phyloP scores from a whole-genome alignment of 1,140 invertebrate genomes.

The Drosophila willistoni region DNA sequence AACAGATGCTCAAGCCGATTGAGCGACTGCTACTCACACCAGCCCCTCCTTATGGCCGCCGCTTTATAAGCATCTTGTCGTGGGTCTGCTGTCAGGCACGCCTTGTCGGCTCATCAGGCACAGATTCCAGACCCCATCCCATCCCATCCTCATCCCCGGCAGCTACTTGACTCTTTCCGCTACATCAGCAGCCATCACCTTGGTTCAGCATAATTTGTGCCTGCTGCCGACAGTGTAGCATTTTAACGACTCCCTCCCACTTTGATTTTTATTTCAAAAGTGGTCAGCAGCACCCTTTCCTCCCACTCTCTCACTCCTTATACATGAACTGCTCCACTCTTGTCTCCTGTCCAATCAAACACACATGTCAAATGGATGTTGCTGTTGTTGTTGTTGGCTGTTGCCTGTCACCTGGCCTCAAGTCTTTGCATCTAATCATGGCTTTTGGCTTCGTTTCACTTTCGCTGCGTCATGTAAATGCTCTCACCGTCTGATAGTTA shows the following conservation, averaged over 20 bases:
- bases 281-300: constrained; percentile 34
- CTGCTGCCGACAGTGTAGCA: constrained; percentile 55
- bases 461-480: constrained; percentile 79
- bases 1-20: constrained; percentile 74
- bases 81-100: constrained; percentile 54
- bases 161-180: constrained; percentile 70
- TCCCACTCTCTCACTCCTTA: constrained; percentile 13
- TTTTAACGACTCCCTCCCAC: constrained; percentile 75
- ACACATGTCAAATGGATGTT: constrained; percentile 66
- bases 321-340: background rate
- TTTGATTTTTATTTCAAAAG: constrained; percentile 45
- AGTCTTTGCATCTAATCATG: constrained; percentile 65
- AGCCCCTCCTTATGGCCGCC: constrained; percentile 9
- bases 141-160: constrained; percentile 21
- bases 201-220: constrained; percentile 69
- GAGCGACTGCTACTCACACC: constrained; percentile 47
- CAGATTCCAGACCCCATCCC: constrained; percentile 16
- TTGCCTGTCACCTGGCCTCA: constrained; percentile 56
- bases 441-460: constrained; percentile 67
- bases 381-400: constrained; percentile 39
- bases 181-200: constrained; percentile 41
- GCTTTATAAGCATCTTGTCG: constrained; percentile 9
- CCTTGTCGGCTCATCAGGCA: constrained; percentile 58
- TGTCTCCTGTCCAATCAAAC: constrained; percentile 66
- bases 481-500: constrained; percentile 54